Base-by-base conservation (phyloP, 1,140 invertebrate genomes). In the Chlorops oryzae region DNA sequence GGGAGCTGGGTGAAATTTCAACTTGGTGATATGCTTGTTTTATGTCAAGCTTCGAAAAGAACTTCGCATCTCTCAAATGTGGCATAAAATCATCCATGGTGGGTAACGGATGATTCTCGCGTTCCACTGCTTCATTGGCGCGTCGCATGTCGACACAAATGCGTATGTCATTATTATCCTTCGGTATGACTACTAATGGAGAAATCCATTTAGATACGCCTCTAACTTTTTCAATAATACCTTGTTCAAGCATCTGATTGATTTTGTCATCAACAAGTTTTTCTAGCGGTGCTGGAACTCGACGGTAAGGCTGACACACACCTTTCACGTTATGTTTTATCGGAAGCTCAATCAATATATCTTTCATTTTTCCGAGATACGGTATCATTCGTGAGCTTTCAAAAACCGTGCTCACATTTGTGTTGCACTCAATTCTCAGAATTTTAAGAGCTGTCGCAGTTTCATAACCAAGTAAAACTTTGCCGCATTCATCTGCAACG, bases 121-220 rank as follows among this genome's bases (percentile, higher is more conserved):
- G 44, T 43, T 56, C n/a, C 5, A 74, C 68, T 1, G 72, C 72
- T 57, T 59, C 37, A 50, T 68, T 72, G 0, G 65, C 71, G 24
- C 52, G 17, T 17, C 72, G 51, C 65, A 74, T 71, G 43, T 74
- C 67, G 3, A 74, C 37, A 52, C 69, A 72, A 25, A 75, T 47
- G 13, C 70, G 49, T 4, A 70, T 39, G 38, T 73, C 64, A n/a
- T n/a, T n/a, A n/a, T n/a, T n/a, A 5, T 61, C 61, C 40, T 70
- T 73, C 5, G 62, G 22, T 7, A 66, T 52, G 13, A 61, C 61
- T 4, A 70, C 63, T 9, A 73, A 44, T 5, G 70, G 68, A 15
- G 69, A 72, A 24, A 74, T 55, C 65, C 68, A 73, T 46, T 42
- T 40, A 7, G 59, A 40, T 13, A 44, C 34, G 5, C 42, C 51